Percentiles rank a stretch among this genome's conserved stretches.
phyloP scores from a whole-genome alignment of 2,888 invertebrate species.

The Eilema depressum region DNA sequence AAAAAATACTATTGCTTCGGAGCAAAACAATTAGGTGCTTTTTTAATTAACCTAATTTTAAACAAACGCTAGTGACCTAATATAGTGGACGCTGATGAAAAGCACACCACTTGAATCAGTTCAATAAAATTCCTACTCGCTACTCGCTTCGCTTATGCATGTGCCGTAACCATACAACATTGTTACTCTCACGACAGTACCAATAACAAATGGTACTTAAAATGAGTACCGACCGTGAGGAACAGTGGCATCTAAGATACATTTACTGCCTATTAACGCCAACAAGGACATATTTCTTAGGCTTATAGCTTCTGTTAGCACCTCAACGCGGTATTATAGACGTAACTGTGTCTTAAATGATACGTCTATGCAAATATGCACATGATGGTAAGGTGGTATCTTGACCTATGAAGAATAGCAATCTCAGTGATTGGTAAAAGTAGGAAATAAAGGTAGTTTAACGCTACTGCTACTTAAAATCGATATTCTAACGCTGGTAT shows the following conservation, averaged over 20 bases:
- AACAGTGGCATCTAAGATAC: slow-evolving; percentile 15
- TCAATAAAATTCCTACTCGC: neutral
- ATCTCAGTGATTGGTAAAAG: no score
- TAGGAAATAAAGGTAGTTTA: no score
- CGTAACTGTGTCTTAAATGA: neutral
- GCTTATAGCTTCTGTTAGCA: neutral
- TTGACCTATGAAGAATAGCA: neutral
- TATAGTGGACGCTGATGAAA: neutral
- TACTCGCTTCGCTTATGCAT: neutral
- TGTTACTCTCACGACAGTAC: slow-evolving; percentile 12
- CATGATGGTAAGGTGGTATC: neutral
- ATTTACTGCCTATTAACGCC: slow-evolving; percentile 44
- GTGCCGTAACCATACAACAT: neutral
- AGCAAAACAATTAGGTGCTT: no score
- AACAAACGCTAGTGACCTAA: neutral
- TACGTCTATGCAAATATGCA: neutral
- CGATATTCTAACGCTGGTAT: no score
- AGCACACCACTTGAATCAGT: neutral
- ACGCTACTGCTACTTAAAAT: no score
- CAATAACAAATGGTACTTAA: slow-evolving; percentile 20
- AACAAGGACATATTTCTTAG: slow-evolving; percentile 33
- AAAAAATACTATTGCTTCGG: no score
- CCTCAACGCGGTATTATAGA: neutral
- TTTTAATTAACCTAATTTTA: no score
- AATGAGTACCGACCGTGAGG: neutral